These are phyloP conservation scores for Eupithecia pulchellata DNA, from an alignment of 2,888 invertebrate species.

Conservation along the genomic window DNA sequence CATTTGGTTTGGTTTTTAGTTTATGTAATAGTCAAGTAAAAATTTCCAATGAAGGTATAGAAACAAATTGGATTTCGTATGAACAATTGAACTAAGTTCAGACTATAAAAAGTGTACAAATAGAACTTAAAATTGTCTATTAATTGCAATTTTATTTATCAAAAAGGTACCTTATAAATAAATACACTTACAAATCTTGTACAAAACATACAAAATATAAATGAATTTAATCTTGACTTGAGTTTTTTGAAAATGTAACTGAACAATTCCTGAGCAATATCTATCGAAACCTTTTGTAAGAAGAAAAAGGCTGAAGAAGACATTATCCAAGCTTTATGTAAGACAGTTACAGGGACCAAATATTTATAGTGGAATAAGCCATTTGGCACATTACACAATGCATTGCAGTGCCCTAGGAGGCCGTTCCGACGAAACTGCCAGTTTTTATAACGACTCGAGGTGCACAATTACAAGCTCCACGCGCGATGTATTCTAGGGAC, in stretches of 20 bases:
- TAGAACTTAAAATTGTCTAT: background rate
- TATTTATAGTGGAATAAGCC: conserved; percentile 46
- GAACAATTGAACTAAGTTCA: background rate
- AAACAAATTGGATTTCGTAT: background rate
- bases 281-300: background rate
- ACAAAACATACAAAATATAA: too few relatives aligned
- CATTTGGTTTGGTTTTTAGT: too few relatives aligned
- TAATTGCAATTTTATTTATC: background rate
- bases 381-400: conserved; percentile 48
- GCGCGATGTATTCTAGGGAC: conserved; percentile 50
- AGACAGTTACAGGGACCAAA: conserved; percentile 43
- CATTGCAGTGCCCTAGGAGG: conserved; percentile 43
- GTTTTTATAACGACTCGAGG: conserved; percentile 45
- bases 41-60: background rate
- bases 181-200: too few relatives aligned
- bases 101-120: background rate
- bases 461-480: conserved; percentile 51
- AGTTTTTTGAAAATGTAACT: background rate
- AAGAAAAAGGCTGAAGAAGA: conserved; percentile 14
- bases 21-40: too few relatives aligned
- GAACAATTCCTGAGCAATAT: background rate
- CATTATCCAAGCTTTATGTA: conserved; percentile 38
- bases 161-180: too few relatives aligned
- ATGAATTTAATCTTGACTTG: background rate
- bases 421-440: conserved; percentile 41